Conservation (phyloP, 2,888 invertebrate species). For the Maniola hyperantus region DNA sequence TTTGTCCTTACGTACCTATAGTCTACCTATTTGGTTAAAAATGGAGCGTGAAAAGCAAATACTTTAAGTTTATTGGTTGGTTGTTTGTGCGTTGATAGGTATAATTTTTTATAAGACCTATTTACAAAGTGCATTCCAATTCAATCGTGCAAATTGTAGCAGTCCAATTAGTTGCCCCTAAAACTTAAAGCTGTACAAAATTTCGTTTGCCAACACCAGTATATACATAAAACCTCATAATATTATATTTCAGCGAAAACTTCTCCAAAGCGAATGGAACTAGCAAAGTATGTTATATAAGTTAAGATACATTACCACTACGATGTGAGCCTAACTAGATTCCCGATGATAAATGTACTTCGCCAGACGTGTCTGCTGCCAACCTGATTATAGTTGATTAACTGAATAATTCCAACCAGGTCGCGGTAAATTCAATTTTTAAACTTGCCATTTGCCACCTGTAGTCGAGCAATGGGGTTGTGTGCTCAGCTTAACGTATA, state of each 20-base stretch:
- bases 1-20: no score
- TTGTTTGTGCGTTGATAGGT: no score
- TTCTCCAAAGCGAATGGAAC: conserved; percentile 16
- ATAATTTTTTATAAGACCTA: no score
- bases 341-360: conserved; percentile 44
- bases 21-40: no score
- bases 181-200: not conserved
- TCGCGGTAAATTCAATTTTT: conserved; percentile 59
- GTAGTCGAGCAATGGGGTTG: conserved; percentile 24
- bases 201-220: no score
- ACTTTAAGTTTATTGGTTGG: no score
- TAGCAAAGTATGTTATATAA: conserved; percentile 30
- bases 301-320: conserved; percentile 31
- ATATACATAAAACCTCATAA: no score
- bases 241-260: not conserved
- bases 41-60: no score
- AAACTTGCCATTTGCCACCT: conserved; percentile 43
- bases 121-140: no score
- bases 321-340: conserved; percentile 40
- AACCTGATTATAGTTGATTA: conserved; percentile 62
- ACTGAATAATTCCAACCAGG: conserved; percentile 62
- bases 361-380: conserved; percentile 40
- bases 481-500: conserved; percentile 14
- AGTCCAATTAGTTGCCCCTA: no score
- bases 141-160: no score